A percentile compares a stretch with the other conserved stretches of the same genome.
Conservation (phyloP, 2,888 invertebrate species). For the Diarsia brunnea region DNA sequence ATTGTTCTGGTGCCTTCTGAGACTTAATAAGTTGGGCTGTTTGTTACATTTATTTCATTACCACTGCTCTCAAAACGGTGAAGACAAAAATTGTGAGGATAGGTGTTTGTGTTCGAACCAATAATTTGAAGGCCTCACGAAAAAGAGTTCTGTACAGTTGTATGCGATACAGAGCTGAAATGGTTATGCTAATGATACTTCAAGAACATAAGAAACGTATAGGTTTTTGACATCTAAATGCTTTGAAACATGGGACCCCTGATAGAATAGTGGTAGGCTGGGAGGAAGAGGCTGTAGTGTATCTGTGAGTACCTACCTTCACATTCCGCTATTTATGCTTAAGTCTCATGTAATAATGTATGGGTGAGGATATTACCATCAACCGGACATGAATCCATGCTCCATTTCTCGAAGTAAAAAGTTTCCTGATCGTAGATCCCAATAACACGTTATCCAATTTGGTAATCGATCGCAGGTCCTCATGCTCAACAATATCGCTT, state of each 20-base stretch:
- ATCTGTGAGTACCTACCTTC: too few relatives aligned
- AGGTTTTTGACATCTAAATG: not conserved
- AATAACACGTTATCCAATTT: not conserved
- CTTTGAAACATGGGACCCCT: not conserved
- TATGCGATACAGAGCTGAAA: not conserved
- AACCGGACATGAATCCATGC: not conserved
- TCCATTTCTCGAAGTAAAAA: too few relatives aligned
- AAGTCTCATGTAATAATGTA: not conserved
- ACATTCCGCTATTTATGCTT: not conserved
- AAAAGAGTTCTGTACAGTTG: not conserved
- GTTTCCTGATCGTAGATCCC: not conserved
- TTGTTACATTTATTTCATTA: not conserved
- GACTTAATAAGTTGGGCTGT: not conserved
- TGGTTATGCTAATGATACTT: not conserved
- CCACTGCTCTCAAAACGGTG: not conserved
- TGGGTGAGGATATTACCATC: not conserved
- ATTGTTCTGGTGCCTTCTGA: not conserved
- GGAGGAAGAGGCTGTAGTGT: not conserved
- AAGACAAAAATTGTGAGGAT: not conserved
- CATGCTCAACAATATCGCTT: rapidly evolving
- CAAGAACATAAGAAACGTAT: not conserved
- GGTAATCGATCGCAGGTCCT: not conserved
- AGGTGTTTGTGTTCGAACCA: not conserved
- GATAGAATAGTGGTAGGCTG: not conserved
- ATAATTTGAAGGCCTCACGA: not conserved